Evolutionary conservation across 1,140 invertebrate genomes (phyloP), one percentile per base, ranked within the genome.

Genomic region (Holcopasites calliopsidis): DNA sequence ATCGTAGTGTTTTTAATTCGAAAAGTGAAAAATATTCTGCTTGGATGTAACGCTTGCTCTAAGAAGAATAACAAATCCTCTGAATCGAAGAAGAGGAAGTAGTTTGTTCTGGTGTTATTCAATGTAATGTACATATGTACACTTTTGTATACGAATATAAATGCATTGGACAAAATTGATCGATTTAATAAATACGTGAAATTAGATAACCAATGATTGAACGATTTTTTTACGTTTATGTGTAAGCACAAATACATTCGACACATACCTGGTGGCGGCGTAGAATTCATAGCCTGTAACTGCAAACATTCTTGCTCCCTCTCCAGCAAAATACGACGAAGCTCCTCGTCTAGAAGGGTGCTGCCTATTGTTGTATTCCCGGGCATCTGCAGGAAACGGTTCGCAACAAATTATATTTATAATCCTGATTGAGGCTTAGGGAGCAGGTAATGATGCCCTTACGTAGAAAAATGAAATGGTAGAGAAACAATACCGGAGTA

Each of bases 361-460:
- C 85, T 89, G 21, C 86, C 88, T 13, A 77, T 78, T 16, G 88
- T 89, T 10, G 87, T 82, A 60, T 89, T 88, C 49, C 72, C 81
- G 8, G 88, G 86, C 83, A 88, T 85, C 88, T 89, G 57, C 47
- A 44, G n/a, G n/a, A 44, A 44, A 10, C 42, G 42, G 18, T 44
- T 13, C 5, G n/a, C 38, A n/a, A 11, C 42, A 33, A 68, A n/a
- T 49, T 49, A 18, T n/a, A 38, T n/a, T n/a, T 13, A 18, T 44
- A 44, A 44, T 44, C 42, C 42, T 10, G 11, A 44, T 18, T n/a
- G n/a, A n/a, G n/a, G n/a, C n/a, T n/a, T n/a, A n/a, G n/a, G n/a
- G n/a, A n/a, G n/a, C n/a, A n/a, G n/a, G n/a, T n/a, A n/a, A n/a
- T n/a, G n/a, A n/a, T n/a, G n/a, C n/a, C n/a, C n/a, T n/a, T n/a